Percentiles rank a stretch among this genome's conserved stretches.
Evolutionary conservation across 2,888 invertebrate genomes (phyloP).

Genomic region (Xylophagus ater): DNA sequence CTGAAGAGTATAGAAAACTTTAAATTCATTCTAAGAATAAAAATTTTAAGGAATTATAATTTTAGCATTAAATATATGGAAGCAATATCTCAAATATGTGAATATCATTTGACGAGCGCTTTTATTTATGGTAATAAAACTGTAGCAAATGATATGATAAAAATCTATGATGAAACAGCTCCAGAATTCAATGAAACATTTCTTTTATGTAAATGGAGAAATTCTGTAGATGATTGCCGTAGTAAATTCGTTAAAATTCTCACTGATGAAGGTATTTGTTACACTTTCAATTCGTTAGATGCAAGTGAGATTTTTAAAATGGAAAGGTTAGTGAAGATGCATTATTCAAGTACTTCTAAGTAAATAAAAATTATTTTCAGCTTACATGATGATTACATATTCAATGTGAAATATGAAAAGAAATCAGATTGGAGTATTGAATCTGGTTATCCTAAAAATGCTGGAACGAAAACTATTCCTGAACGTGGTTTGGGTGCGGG

Average conservation of each 20-base stretch:
- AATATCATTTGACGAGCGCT: slow-evolving; percentile 23
- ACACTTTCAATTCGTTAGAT: slow-evolving; percentile 9
- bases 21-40: background rate
- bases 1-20: background rate
- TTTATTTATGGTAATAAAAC: background rate
- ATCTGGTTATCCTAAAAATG: slow-evolving; percentile 44
- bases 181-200: slow-evolving; percentile 2
- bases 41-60: background rate
- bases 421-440: slow-evolving; percentile 49
- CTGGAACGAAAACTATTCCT: slow-evolving; percentile 52
- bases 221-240: background rate
- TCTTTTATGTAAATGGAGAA: slow-evolving; percentile 12
- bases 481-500: slow-evolving; percentile 55
- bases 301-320: slow-evolving; percentile 38
- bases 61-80: background rate
- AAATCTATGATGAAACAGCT: background rate
- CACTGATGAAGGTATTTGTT: slow-evolving; percentile 11
- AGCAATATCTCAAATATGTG: slow-evolving; percentile 6
- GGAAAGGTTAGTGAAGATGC: slow-evolving; percentile 33
- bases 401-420: background rate
- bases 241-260: slow-evolving; percentile 1
- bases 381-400: slow-evolving; percentile 1
- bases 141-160: background rate
- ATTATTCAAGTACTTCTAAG: background rate
- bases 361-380: background rate